These are phyloP conservation scores for Ganaspis brasiliensis DNA, from an alignment of 2,888 invertebrate genomes.

Conservation along the genomic window DNA sequence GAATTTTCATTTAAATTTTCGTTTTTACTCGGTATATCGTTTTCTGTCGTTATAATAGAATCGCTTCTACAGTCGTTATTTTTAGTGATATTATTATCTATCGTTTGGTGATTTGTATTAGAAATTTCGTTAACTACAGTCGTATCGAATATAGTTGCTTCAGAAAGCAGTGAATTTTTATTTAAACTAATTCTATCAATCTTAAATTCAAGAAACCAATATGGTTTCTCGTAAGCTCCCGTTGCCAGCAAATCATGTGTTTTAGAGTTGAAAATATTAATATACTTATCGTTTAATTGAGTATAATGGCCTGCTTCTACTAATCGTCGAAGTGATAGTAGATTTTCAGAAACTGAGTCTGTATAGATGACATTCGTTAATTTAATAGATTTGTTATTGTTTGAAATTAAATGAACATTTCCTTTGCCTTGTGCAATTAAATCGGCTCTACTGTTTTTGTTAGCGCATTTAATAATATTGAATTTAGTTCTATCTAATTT, in stretches of 20 bases:
- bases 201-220: slow-evolving; percentile 22
- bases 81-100: not conserved
- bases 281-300: not conserved
- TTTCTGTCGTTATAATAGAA: not conserved
- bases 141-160: not conserved
- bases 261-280: not conserved
- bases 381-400: not conserved
- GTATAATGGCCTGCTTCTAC: slow-evolving; percentile 14
- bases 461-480: slow-evolving; percentile 50
- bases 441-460: slow-evolving; percentile 46
- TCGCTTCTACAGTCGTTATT: not conserved
- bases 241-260: not conserved
- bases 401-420: not conserved
- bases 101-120: not conserved
- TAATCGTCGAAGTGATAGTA: slow-evolving; percentile 31
- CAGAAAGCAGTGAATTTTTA: not conserved
- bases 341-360: not conserved
- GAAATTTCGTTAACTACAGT: not conserved
- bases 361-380: slow-evolving; percentile 42
- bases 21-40: not conserved
- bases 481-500: slow-evolving; percentile 19
- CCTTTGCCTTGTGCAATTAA: slow-evolving; percentile 43
- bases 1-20: not conserved
- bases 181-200: not conserved
- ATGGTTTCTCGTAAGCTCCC: not conserved